Base-by-base conservation (phyloP, 2,888 invertebrate genomes). In the Steinernema carpocapsae region DNA sequence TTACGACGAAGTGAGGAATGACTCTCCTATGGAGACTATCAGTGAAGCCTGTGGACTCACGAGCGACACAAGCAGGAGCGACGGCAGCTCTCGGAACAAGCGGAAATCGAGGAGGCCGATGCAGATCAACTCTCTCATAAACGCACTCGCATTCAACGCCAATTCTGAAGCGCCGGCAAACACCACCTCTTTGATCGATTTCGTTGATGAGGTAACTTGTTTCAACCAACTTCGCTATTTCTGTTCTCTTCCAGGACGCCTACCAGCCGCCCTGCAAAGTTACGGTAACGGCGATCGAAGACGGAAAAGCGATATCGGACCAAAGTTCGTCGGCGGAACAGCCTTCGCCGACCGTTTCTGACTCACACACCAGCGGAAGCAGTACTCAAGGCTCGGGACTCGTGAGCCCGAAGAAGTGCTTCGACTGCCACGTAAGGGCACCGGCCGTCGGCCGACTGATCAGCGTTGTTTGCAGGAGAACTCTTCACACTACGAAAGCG, bases 281-380 rank as follows among this genome's bases (percentile, higher is more conserved):
- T 64, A 70, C 72, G 70, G 29, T 37, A 70, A 74, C 43, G 46
- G 56, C 51, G 37, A 48, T 24, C 45, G 52, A 70, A 37, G 42
- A 42, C 45, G 32, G 71, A 45, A 74, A 74, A 70, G 74, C 74
- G 70, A 71, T 56, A 17, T 32, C 29, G 22, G 59, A 56, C 45
- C 43, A 46, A 48, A 48, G 46, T 51, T 46, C 72, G 4, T 46
- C 70, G 4, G 32, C 73, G 17, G 73, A 74, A 45, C 84, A 83
- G 72, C 81, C 77, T 10, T 83, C 83, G 14, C 84, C 85, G 4
- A 83, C 82, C 3, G 84, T 80, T 22, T 83, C 83, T 71, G 84
- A 84, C 76, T 83, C 85, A 24, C 85, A 84, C 73, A 84, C 83
- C 32, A 80, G 79, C 71, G 82, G 83, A 59, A 80, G 80, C 43